Conservation (phyloP, 37 sponge, comb jelly and placozoan species). For the Aphrocallistes beatrix region DNA sequence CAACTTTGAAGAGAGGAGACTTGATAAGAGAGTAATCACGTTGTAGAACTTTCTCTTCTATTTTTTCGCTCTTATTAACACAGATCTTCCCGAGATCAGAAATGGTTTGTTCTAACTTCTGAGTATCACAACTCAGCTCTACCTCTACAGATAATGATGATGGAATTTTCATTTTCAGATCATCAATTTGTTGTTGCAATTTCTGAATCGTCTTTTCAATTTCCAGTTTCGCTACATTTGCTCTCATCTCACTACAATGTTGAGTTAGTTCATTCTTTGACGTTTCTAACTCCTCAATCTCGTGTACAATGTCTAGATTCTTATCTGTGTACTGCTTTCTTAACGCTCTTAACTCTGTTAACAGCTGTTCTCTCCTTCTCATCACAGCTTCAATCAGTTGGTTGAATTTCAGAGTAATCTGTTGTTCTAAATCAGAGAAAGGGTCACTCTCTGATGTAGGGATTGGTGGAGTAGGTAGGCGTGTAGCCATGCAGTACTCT, state of each 20-base stretch:
- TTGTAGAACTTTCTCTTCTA: no score
- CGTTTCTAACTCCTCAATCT: not conserved
- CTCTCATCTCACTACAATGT: no score
- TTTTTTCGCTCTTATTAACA: not conserved
- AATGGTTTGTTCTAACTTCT: not conserved
- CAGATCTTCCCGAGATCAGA: not conserved
- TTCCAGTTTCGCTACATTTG: no score
- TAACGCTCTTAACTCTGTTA: not conserved
- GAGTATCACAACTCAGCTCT: no score
- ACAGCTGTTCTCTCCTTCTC: not conserved
- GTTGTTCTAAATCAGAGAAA: not conserved
- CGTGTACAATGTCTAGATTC: not conserved
- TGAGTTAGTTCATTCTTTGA: not conserved
- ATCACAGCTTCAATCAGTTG: not conserved
- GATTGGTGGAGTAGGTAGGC: no score
- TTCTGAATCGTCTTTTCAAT: no score
- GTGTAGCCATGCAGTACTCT: no score
- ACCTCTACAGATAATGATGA: no score
- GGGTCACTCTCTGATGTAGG: no score
- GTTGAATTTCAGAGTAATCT: conserved; percentile 3
- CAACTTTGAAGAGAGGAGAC: not conserved
- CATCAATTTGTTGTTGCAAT: no score
- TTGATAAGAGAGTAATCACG: not conserved
- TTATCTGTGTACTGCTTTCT: not conserved
- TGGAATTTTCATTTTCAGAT: no score